Conservation (phyloP, 2,888 invertebrate genomes). For the Synanthedon vespiformis region DNA sequence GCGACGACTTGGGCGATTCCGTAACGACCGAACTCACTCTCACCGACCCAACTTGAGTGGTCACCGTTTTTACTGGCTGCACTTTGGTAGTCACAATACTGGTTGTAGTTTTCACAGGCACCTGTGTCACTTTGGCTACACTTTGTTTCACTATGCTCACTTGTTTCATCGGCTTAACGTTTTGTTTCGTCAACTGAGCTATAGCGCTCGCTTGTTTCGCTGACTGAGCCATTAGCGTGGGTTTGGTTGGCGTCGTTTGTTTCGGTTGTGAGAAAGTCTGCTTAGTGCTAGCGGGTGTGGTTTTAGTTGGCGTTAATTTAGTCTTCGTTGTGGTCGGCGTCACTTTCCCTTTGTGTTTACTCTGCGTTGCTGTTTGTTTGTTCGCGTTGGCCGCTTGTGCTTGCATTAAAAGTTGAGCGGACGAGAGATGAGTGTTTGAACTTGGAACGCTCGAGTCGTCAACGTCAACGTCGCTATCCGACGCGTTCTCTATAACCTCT, state of each 20-base stretch:
- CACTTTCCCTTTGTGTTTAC: slow-evolving; percentile 27
- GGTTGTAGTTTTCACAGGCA: slow-evolving; percentile 3
- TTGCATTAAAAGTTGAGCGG: slow-evolving; percentile 51
- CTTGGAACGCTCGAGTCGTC: slow-evolving; percentile 36
- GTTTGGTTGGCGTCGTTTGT: slow-evolving; percentile 16
- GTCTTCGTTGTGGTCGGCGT: slow-evolving; percentile 14
- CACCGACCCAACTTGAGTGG: slow-evolving; percentile 6
- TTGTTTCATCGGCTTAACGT: slow-evolving; percentile 9
- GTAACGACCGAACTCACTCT: slow-evolving; percentile 4
- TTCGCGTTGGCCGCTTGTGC: slow-evolving; percentile 14
- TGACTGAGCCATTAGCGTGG: slow-evolving; percentile 8
- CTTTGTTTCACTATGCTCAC: slow-evolving; percentile 10
- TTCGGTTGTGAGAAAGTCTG: slow-evolving; percentile 13
- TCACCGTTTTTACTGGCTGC: slow-evolving; percentile 7
- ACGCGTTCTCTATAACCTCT: slow-evolving; percentile 40
- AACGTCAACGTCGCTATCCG: slow-evolving; percentile 60
- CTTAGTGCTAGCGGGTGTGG: slow-evolving; percentile 6
- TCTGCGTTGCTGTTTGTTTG: slow-evolving; percentile 13
- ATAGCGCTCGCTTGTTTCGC: slow-evolving; percentile 10
- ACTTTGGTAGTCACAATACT: slow-evolving; percentile 1
- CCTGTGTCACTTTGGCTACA: neutral
- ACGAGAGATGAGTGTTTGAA: slow-evolving; percentile 34
- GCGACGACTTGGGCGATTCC: slow-evolving; percentile 27
- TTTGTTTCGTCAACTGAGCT: slow-evolving; percentile 12
- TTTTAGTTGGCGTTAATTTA: slow-evolving; percentile 18